Conservation (phyloP, 2,797 vertebrate species). For the Botia kubotai region DNA sequence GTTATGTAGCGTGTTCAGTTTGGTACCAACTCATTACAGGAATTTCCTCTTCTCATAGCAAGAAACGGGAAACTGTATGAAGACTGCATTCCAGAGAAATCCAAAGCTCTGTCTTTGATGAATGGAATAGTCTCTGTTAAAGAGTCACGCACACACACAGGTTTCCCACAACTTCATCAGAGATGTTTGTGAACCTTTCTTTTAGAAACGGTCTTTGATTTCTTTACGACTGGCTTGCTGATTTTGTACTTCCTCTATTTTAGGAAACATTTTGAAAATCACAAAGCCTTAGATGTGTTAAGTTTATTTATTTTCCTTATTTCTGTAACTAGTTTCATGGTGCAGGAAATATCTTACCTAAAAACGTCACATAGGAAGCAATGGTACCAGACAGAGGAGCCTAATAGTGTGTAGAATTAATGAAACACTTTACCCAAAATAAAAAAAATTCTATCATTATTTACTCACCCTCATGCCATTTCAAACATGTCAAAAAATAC, state of each 20-base stretch:
- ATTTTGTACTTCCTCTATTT: not conserved
- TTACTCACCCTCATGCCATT: not conserved
- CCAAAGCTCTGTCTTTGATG: not conserved
- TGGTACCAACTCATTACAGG: constrained; percentile 25
- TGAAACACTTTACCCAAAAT: not conserved
- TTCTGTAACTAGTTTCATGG: no score
- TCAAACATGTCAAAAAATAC: not conserved
- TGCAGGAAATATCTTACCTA: not conserved
- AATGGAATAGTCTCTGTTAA: constrained; percentile 28
- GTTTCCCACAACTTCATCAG: no score
- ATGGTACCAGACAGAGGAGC: not conserved
- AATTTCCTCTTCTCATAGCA: not conserved
- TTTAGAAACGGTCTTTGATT: not conserved
- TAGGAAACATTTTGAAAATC: not conserved
- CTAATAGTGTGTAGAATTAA: constrained; percentile 11
- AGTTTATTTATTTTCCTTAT: not conserved
- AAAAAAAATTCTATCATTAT: no score
- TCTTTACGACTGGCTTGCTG: constrained; percentile 3
- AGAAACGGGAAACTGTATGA: not conserved
- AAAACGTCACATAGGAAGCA: constrained; percentile 10
- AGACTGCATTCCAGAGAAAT: constrained; percentile 22
- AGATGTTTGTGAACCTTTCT: not conserved
- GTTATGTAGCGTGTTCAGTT: constrained; percentile 26
- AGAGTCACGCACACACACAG: not conserved
- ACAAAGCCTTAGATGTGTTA: not conserved